A percentile compares a stretch with the other conserved stretches of the same genome.
phyloP scores from a whole-genome alignment of 2,113 vertebrate species.

The Perca flavescens region DNA sequence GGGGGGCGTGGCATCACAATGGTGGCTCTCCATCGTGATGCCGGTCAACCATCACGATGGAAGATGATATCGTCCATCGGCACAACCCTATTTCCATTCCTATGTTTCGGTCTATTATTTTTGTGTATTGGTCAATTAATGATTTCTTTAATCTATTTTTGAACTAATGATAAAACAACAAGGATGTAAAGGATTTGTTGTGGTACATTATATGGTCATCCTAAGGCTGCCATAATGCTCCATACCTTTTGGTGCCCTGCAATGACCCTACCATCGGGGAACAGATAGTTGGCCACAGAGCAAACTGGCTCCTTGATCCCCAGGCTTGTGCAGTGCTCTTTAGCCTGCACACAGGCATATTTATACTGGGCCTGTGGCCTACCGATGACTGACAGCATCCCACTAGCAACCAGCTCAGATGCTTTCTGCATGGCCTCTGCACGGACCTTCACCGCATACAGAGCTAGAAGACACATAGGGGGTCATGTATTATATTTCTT shows the following conservation, averaged over 20 bases:
- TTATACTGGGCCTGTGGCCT: constrained; percentile 84
- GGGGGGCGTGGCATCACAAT: too few relatives aligned
- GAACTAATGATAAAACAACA: not conserved
- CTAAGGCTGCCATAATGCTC: too few relatives aligned
- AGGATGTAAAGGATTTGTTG: not conserved
- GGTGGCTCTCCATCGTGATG: too few relatives aligned
- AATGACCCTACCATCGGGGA: constrained; percentile 93
- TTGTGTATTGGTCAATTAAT: too few relatives aligned
- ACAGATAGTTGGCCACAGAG: constrained; percentile 92
- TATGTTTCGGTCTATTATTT: too few relatives aligned
- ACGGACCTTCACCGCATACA: constrained; percentile 92
- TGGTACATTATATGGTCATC: not conserved
- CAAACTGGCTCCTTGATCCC: constrained; percentile 91
- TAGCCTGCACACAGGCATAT: constrained; percentile 89
- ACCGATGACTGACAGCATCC: constrained; percentile 93
- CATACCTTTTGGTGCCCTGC: constrained; percentile 92
- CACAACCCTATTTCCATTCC: too few relatives aligned
- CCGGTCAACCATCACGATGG: too few relatives aligned
- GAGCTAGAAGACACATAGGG: constrained; percentile 76
- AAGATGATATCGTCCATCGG: too few relatives aligned
- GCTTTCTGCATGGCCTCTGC: constrained; percentile 96
- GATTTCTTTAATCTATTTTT: too few relatives aligned
- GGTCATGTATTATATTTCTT: not conserved
- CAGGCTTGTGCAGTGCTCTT: constrained; percentile 87
- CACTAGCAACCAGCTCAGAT: constrained; percentile 87